Evolutionary conservation across 2,888 invertebrate species (phyloP), one percentile per base, ranked within the genome.

Genomic region (Metalampra italica): DNA sequence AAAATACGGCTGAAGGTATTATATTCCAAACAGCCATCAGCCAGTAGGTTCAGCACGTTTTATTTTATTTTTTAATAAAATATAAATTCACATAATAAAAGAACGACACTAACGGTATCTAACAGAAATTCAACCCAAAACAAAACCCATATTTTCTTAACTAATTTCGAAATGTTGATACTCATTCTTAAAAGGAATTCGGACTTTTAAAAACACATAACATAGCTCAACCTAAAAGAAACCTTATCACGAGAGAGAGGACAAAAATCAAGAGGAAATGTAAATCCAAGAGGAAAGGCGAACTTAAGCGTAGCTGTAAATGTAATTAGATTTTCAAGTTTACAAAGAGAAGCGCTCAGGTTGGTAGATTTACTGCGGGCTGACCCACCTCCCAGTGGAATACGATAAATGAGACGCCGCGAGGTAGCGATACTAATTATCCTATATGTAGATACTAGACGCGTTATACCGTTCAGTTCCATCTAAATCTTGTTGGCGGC

Each of bases 311-410:
- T 75, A 77, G 77, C 78, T 84, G 86, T 86, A 85, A 87, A 87
- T 86, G 87, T 87, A 89, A 88, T 88, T 87, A 89, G 85, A 87
- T 88, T 87, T 87, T 82, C 82, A 78, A 87, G 83, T 86, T 86
- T 86, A 84, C 86, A 84, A 87, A 87, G 86, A 87, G 86, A 83
- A 80, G 78, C 77, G 78, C 82, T 85, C 85, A 85, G 86, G 85
- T 87, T 80, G 78, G 80, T 81, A 86, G 85, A 88, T 88, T 88
- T 88, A 89, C 80, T 83, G 85, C 82, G 70, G 70, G 82, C 87
- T 86, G 86, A 87, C 88, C 87, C 78, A 76, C 78, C 84, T 80
- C 87, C 85, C 84, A 54, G 69, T 65, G 78, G 86, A 78, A 79
- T 59, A 79, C 77, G 85, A 86, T 88, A 85, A 86, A 88, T 85